Conservation (phyloP, 2,888 invertebrate genomes). For the Conus canariensis region DNA sequence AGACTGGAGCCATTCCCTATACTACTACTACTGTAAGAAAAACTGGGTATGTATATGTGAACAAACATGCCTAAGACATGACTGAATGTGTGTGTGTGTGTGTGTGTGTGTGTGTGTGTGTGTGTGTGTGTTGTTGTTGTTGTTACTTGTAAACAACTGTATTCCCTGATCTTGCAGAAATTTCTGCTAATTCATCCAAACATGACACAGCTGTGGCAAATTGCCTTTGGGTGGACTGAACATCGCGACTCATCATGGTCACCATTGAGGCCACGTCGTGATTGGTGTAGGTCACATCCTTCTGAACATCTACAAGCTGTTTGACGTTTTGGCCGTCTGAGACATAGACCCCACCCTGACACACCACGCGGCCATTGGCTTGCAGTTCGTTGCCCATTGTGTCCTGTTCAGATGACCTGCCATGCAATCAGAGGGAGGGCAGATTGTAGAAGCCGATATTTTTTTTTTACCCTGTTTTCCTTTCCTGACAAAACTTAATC, state of each 20-base stretch:
- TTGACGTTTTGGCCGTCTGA: not conserved
- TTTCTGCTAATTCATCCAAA: not conserved
- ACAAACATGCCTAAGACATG: too few species aligned
- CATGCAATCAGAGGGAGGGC: not conserved
- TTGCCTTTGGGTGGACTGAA: not conserved
- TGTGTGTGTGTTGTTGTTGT: too few species aligned
- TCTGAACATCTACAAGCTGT: slow-evolving; percentile 6
- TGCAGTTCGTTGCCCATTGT: not conserved
- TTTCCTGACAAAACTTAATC: not conserved
- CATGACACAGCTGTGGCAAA: not conserved
- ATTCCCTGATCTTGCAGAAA: too few species aligned
- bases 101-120: too few species aligned
- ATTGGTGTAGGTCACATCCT: not conserved
- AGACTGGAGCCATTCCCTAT: too few species aligned
- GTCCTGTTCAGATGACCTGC: not conserved
- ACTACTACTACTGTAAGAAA: too few species aligned
- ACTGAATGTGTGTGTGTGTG: too few species aligned
- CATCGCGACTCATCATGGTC: not conserved
- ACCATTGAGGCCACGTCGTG: not conserved
- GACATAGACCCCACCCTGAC: not conserved
- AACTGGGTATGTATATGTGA: too few species aligned
- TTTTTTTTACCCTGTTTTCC: not conserved
- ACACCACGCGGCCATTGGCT: not conserved
- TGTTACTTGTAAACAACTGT: too few species aligned
- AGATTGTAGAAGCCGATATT: not conserved